Conservation (phyloP, 2,797 vertebrate genomes). For the Coreius guichenoti region DNA sequence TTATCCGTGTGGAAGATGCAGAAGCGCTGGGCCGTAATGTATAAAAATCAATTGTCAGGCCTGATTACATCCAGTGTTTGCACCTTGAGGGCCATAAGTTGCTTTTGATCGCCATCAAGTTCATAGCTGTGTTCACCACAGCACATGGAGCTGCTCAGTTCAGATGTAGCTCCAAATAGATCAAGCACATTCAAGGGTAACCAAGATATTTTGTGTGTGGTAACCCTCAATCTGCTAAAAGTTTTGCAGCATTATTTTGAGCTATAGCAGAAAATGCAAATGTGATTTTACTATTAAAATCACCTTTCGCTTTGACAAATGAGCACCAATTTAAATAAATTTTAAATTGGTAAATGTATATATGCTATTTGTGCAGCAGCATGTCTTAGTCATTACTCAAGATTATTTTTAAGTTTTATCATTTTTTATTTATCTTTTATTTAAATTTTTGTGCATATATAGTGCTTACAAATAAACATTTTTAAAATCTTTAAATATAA, state of each 20-base stretch:
- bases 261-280: not conserved
- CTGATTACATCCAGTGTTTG: slow-evolving; percentile 52
- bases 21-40: slow-evolving; percentile 50
- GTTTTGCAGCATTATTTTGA: not conserved
- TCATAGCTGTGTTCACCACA: not conserved
- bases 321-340: not conserved
- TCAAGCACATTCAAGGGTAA: not conserved
- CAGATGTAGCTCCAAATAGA: slow-evolving; percentile 3
- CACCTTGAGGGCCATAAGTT: slow-evolving; percentile 40
- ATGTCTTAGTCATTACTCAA: too few relatives aligned
- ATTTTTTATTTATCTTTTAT: too few relatives aligned
- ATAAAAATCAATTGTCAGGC: slow-evolving; percentile 55
- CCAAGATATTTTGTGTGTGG: not conserved
- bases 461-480: not conserved
- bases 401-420: too few relatives aligned
- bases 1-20: slow-evolving; percentile 52
- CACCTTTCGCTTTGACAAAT: not conserved
- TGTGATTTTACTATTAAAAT: not conserved
- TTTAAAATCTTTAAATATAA: not conserved
- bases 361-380: too few relatives aligned
- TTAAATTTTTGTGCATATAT: too few relatives aligned
- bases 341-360: too few relatives aligned
- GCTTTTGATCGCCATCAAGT: slow-evolving; percentile 42
- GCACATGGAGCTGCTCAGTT: slow-evolving; percentile 32
- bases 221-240: not conserved